These are phyloP conservation scores for Stegodyphus dumicola DNA, from an alignment of 1,140 invertebrate species.

Conservation along the genomic window DNA sequence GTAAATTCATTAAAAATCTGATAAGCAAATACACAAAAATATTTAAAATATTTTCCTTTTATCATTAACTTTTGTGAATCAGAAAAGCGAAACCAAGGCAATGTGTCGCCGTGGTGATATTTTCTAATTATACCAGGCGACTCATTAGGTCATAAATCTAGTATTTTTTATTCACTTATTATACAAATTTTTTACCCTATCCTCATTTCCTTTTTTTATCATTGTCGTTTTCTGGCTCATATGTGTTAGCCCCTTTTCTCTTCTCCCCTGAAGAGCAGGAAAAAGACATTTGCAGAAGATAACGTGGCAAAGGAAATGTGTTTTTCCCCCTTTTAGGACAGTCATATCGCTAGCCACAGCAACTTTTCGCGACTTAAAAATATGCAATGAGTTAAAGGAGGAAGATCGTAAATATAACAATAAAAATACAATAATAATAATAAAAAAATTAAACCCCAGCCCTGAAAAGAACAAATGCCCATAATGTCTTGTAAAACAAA, in stretches of 20 bases:
- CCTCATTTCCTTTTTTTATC: constrained; percentile 1
- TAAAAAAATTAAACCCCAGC: constrained; percentile 10
- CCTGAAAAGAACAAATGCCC: constrained; percentile 10
- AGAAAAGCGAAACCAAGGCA: not conserved
- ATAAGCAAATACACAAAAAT: too few relatives aligned
- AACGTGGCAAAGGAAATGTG: constrained; percentile 28
- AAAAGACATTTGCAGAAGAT: constrained; percentile 48
- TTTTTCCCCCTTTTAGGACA: constrained; percentile 21
- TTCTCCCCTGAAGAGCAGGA: constrained; percentile 3
- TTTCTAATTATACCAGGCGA: constrained; percentile 39
- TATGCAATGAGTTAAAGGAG: constrained; percentile 40
- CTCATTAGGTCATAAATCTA: constrained; percentile 47
- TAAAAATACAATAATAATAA: constrained; percentile 22
- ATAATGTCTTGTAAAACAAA: constrained; percentile 55
- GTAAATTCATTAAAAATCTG: too few relatives aligned
- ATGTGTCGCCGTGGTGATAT: constrained; percentile 27
- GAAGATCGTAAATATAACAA: constrained; percentile 45
- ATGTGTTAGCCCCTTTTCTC: not conserved
- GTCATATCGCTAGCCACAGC: constrained; percentile 12
- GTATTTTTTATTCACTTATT: constrained; percentile 47
- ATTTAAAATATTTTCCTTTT: too few relatives aligned
- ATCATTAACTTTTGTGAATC: not conserved
- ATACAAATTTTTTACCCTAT: not conserved
- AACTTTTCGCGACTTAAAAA: constrained; percentile 34
- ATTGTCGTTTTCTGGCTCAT: constrained; percentile 14